Percentiles rank a stretch among this genome's conserved stretches.
These are phyloP conservation scores for Bombus soroeensis DNA, from an alignment of 1,140 invertebrate species.

Conservation along the genomic window DNA sequence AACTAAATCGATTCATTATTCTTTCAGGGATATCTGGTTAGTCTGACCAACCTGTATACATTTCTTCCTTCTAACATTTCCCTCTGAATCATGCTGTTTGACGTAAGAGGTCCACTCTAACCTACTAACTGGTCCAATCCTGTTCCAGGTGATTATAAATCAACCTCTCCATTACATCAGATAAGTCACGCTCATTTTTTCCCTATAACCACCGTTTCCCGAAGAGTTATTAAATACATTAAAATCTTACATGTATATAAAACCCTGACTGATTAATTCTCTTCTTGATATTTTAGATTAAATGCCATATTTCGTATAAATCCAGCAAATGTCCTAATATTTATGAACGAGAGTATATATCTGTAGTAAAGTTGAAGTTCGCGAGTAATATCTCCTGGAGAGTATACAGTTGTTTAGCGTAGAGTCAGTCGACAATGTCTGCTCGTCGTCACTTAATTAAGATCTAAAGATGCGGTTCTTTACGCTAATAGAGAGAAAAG, in stretches of 20 bases:
- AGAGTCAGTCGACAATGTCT: neutral
- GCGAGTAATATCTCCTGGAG: neutral
- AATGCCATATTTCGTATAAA: no score
- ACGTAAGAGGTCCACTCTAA: constrained; percentile 7
- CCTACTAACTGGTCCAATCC: neutral
- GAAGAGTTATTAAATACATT: neutral
- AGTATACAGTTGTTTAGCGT: neutral
- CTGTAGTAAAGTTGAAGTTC: neutral
- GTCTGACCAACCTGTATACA: neutral
- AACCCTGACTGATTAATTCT: no score
- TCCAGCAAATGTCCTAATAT: no score
- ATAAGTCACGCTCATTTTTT: neutral
- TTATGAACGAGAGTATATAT: no score
- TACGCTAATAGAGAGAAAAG: constrained; percentile 13
- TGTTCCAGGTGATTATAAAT: constrained; percentile 5
- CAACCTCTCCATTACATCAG: neutral
- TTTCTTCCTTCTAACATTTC: constrained; percentile 1
- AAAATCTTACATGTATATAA: no score
- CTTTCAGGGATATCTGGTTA: neutral
- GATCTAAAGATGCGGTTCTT: constrained; percentile 16
- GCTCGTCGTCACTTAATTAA: constrained; percentile 43
- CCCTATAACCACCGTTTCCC: neutral
- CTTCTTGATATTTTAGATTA: no score
- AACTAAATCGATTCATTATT: neutral
- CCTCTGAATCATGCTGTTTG: constrained; percentile 12